These are phyloP conservation scores for Scopus umbretta DNA, from an alignment of 2,113 vertebrate species.

Conservation along the genomic window DNA sequence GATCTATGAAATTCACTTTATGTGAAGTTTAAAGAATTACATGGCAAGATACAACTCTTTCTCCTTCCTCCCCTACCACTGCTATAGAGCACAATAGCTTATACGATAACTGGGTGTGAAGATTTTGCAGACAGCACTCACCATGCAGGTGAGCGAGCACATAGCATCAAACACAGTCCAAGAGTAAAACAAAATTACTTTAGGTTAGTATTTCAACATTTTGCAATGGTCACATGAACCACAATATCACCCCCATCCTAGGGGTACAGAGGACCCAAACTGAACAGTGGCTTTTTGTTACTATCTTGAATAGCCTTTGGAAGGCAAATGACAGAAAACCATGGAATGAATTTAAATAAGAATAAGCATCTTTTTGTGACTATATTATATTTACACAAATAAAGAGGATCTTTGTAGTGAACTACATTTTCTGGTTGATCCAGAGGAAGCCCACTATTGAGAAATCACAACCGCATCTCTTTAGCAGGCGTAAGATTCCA, in stretches of 20 bases:
- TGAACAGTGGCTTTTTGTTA: slow-evolving; percentile 43
- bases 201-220: neutral
- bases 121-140: slow-evolving; percentile 5
- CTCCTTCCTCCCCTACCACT: neutral
- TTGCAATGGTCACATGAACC: neutral
- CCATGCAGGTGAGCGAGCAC: neutral
- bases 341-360: neutral
- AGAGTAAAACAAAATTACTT: neutral
- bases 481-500: neutral
- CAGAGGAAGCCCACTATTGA: neutral
- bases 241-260: neutral
- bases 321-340: neutral
- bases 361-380: neutral
- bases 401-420: neutral
- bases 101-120: neutral
- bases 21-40: neutral
- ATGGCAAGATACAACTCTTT: neutral
- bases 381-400: neutral
- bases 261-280: neutral
- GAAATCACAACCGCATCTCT: neutral
- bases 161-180: neutral
- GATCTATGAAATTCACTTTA: neutral
- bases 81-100: neutral
- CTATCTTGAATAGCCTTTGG: slow-evolving; percentile 9
- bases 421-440: neutral